A percentile compares a stretch with the other conserved stretches of the same genome.
Conservation (phyloP, 2,113 vertebrate genomes). For the Gavia stellata region DNA sequence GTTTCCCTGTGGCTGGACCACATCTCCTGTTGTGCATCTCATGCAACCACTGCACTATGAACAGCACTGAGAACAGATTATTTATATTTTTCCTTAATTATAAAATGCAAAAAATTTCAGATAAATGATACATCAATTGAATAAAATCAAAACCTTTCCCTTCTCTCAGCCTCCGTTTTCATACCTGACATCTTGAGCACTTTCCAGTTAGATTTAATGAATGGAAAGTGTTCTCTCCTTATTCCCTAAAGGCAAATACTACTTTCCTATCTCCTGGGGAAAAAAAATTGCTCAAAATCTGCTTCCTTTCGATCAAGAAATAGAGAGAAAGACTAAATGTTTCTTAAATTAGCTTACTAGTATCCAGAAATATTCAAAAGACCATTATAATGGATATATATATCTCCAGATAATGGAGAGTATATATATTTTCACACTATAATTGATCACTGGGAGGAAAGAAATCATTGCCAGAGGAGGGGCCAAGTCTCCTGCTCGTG, state of each 20-base stretch:
- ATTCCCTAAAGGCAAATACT: slow-evolving; percentile 11
- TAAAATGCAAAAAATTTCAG: not conserved
- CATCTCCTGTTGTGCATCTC: not conserved
- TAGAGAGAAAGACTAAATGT: not conserved
- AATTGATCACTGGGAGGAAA: not conserved
- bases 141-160: not conserved
- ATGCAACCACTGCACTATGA: not conserved
- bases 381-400: not conserved
- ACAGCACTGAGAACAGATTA: not conserved
- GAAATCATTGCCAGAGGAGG: not conserved
- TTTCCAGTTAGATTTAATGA: slow-evolving; percentile 19
- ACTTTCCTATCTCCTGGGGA: not conserved
- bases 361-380: not conserved
- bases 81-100: not conserved
- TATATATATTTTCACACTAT: not conserved
- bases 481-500: not conserved
- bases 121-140: not conserved
- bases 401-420: not conserved
- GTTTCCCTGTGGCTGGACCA: not conserved
- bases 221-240: not conserved
- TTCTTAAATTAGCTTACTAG: not conserved
- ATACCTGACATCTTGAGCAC: not conserved
- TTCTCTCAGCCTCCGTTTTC: not conserved
- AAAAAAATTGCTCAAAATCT: not conserved
- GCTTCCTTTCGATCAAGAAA: not conserved